A percentile compares a stretch with the other conserved stretches of the same genome.
Conservation (phyloP, 2,797 vertebrate species). For the Falco columbarius region DNA sequence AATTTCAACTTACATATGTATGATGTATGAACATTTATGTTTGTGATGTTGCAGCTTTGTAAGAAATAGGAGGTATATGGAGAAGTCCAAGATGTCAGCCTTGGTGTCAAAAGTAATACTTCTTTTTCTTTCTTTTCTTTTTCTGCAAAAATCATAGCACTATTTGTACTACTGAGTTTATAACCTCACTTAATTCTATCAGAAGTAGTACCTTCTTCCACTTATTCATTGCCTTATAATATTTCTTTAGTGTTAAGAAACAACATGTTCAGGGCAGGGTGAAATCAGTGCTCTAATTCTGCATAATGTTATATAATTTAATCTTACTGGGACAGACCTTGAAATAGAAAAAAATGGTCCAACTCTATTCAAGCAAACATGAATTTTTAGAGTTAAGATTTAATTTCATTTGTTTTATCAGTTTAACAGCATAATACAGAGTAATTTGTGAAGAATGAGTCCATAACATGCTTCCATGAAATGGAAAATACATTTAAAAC, state of each 20-base stretch:
- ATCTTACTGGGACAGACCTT: neutral
- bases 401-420: neutral
- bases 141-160: neutral
- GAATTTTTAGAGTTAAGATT: neutral
- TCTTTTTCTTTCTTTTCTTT: neutral
- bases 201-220: neutral
- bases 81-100: neutral
- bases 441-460: neutral
- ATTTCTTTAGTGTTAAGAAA: neutral
- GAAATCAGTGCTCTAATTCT: neutral
- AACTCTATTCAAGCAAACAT: neutral
- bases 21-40: neutral
- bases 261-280: neutral
- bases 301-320: neutral
- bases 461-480: neutral
- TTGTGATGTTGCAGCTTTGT: neutral
- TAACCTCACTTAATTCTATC: neutral
- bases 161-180: neutral
- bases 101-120: neutral
- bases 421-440: neutral
- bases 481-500: neutral
- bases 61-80: neutral
- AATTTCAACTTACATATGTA: neutral
- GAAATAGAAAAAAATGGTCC: neutral
- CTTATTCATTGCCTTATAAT: neutral